phyloP scores from a whole-genome alignment of 2,113 vertebrate species.

The Notothenia rossii region DNA sequence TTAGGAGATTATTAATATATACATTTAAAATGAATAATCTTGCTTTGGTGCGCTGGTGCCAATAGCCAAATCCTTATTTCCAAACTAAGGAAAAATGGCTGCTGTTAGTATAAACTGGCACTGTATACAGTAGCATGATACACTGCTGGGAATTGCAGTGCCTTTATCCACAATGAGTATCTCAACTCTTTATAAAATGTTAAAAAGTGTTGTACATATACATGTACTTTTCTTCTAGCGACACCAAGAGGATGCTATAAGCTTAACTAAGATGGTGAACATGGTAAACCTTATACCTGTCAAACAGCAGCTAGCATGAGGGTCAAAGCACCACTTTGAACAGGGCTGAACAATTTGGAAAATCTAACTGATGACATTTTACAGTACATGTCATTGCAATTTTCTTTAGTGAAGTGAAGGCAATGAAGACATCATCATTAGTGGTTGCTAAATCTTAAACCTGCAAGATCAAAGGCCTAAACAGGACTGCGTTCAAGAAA shows the following conservation, averaged over 20 bases:
- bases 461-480: constrained; percentile 31
- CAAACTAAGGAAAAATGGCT: background rate
- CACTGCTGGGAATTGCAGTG: no score
- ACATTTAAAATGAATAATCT: constrained; percentile 18
- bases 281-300: background rate
- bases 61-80: background rate
- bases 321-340: background rate
- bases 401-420: constrained; percentile 34
- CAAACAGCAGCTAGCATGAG: background rate
- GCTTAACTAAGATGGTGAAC: background rate
- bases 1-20: background rate
- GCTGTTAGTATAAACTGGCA: no score
- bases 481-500: constrained; percentile 27
- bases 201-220: no score
- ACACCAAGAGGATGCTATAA: background rate
- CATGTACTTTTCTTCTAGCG: no score
- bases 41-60: constrained; percentile 9
- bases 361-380: no score
- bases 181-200: no score
- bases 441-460: constrained; percentile 51
- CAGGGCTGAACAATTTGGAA: no score
- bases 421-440: constrained; percentile 52
- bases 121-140: no score
- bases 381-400: no score
- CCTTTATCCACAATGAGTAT: no score